Evolutionary conservation across 2,888 invertebrate genomes (phyloP), one percentile per base, ranked within the genome.

Genomic region (Laspeyria flexula): DNA sequence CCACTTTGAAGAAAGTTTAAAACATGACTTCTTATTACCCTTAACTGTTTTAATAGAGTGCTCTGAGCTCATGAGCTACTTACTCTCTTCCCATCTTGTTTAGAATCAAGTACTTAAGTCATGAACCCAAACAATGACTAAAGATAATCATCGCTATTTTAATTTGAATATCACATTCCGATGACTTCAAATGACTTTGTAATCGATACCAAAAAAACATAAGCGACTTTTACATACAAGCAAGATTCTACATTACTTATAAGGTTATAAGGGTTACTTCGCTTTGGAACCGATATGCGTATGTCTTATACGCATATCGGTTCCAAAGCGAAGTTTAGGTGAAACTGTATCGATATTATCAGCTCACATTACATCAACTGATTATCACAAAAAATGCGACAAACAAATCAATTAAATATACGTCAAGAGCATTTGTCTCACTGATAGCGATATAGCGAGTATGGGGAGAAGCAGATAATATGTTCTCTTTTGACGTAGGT

Each of bases 401-500:
- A 63, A 63, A 67, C 53, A 70, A 70, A 67, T 67, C 71, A 70
- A 67, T 67, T 67, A 70, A 70, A 69, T 18, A 31, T 30, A 42
- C 34, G 42, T 42, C n/a, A 42, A 21, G 13, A n/a, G 29, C 30
- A 31, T 45, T 42, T 37, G 51, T 46, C 13, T 6, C 4, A 38
- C 15, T 13, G 37, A 10, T 1, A 46, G 46, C 41, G 42, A 25
- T 34, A 4, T 3, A 7, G 9, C 25, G 25, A 21, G 5, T 21
- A n/a, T n/a, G n/a, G n/a, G n/a, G n/a, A n/a, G n/a, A n/a, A n/a
- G n/a, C n/a, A n/a, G n/a, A n/a, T n/a, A n/a, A n/a, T n/a, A n/a
- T n/a, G n/a, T n/a, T n/a, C n/a, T n/a, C n/a, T n/a, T n/a, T n/a
- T n/a, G n/a, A n/a, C n/a, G n/a, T n/a, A n/a, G n/a, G n/a, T n/a